A percentile compares a stretch with the other conserved stretches of the same genome.
Conservation (phyloP, 2,113 vertebrate species). For the Cercopithecus mona region DNA sequence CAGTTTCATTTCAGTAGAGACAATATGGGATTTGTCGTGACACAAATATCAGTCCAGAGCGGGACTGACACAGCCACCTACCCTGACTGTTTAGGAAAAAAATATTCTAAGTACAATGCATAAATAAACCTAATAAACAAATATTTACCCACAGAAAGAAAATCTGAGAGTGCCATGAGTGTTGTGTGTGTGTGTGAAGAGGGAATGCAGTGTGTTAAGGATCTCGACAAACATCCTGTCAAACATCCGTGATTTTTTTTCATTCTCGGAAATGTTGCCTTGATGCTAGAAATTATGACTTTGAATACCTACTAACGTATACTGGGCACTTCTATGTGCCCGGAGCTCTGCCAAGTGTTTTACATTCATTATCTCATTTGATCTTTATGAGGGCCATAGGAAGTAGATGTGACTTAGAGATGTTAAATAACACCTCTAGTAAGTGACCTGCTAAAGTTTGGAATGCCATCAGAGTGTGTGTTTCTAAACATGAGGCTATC, state of each 20-base stretch:
- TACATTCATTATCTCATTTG: neutral
- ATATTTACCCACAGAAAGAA: neutral
- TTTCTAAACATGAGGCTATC: neutral
- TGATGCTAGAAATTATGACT: neutral
- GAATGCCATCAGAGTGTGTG: neutral
- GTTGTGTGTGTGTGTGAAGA: neutral
- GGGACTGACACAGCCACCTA: neutral
- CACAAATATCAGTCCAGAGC: neutral
- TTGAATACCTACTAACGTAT: neutral
- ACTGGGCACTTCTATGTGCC: too few species aligned
- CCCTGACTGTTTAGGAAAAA: neutral
- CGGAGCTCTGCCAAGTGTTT: neutral
- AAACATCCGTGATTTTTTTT: neutral
- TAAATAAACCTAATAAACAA: neutral
- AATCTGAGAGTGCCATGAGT: neutral
- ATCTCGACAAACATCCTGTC: neutral
- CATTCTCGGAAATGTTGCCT: neutral
- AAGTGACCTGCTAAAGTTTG: neutral
- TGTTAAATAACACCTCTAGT: neutral
- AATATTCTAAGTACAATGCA: neutral
- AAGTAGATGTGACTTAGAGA: neutral
- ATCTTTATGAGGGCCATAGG: neutral
- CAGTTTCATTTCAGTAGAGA: neutral
- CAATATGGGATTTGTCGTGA: constrained; percentile 29
- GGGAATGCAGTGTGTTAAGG: neutral